Base-by-base conservation (phyloP, 2,113 vertebrate genomes). In the Limanda limanda region DNA sequence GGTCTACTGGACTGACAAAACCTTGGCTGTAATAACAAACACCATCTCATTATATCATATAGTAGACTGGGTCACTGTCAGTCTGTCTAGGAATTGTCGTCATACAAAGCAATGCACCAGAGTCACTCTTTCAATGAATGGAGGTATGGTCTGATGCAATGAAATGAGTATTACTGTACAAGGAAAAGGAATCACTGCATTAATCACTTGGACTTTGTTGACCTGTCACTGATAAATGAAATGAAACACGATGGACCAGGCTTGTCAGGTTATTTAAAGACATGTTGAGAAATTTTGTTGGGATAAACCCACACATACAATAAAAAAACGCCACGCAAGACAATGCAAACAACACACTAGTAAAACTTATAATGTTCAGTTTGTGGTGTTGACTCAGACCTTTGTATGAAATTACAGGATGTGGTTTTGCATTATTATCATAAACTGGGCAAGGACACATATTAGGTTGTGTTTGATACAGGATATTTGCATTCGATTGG, bases 1-100 rank as follows among this genome's bases (percentile, higher is more conserved):
- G 40, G 14, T 71, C 18, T 35, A 21, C 51, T 47, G 48, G 56
- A 68, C 63, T 37, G 60, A 55, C 48, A 61, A 67, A 63, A 79
- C 59, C 48, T 47, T 54, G n/a, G 71, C 17, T 66, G 15, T 21
- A 51, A 5, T 18, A 59, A 64, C 21, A 40, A 55, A 27, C 27
- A 27, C 14, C n/a, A 52, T 66, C 37, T 58, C 12, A 69, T 78
- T 58, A 54, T 20, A 21, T 54, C 51, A 54, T 54, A n/a, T 15
- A n/a, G 20, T n/a, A 13, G 21, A 25, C 24, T 57, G 56, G 24
- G 13, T 57, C 12, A 15, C 56, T 27, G 3, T 57, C 37, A 31
- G 47, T 27, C 17, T 66, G 72, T 56, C 2, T 48, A 69, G 48
- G 14, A 47, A 18, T 35, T 47, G 54, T 42, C 37, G 9, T 51